A percentile compares a stretch with the other conserved stretches of the same genome.
phyloP scores from a whole-genome alignment of 1,140 invertebrate genomes.

The Ctenoplectra terminalis region DNA sequence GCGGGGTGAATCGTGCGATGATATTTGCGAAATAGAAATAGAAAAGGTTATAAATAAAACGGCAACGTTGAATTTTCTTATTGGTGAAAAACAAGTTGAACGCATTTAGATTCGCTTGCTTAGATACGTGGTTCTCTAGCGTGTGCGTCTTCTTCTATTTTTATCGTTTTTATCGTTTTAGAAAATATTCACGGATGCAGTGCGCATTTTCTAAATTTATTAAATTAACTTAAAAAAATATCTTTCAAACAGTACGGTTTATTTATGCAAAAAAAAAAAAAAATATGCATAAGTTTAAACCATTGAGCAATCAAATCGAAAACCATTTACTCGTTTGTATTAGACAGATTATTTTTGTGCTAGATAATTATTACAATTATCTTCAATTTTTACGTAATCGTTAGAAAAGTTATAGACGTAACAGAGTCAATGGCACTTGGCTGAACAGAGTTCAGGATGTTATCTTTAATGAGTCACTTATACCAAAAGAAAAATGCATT shows the following conservation, averaged over 20 bases:
- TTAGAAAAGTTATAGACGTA: not conserved
- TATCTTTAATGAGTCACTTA: not conserved
- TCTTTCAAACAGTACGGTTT: not conserved
- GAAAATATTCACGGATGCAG: not conserved
- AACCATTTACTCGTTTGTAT: not conserved
- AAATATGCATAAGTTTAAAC: not conserved
- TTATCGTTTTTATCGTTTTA: not conserved
- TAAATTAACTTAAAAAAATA: not conserved
- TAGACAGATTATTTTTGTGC: not conserved
- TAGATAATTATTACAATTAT: not conserved
- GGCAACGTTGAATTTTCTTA: conserved; percentile 49
- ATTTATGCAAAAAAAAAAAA: no score
- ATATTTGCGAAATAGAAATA: conserved; percentile 63
- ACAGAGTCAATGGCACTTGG: conserved; percentile 2
- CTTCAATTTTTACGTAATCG: not conserved
- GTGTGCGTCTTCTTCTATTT: not conserved
- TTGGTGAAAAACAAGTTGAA: conserved; percentile 43
- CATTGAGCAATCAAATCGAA: not conserved
- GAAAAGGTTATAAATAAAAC: conserved; percentile 65
- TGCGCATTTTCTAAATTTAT: not conserved
- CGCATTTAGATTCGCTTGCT: conserved; percentile 31
- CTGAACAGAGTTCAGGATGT: not conserved
- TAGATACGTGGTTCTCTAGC: not conserved
- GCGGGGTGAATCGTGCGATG: conserved; percentile 3
- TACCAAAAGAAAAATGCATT: conserved; percentile 25